Percentiles rank a stretch among this genome's conserved stretches.
phyloP scores from a whole-genome alignment of 2,888 invertebrate genomes.

The Chydorus sphaericus region DNA sequence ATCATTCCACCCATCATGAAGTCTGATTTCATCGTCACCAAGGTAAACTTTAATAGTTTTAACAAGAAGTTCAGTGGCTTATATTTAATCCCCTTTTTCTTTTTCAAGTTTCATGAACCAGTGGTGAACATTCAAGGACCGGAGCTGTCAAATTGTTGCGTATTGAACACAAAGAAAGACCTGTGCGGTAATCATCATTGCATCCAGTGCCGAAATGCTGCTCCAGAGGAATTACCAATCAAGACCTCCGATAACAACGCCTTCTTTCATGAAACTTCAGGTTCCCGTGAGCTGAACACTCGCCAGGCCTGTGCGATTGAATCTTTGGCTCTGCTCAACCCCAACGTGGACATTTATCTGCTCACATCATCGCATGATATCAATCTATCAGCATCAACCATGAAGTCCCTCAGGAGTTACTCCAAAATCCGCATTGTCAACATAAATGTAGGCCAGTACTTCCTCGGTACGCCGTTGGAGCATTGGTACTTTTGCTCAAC shows the following conservation, averaged over 20 bases:
- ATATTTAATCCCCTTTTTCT: too few relatives aligned
- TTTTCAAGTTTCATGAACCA: background rate
- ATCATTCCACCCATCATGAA: too few relatives aligned
- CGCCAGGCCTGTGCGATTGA: conserved; percentile 53
- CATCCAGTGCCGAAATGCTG: background rate
- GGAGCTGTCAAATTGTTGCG: background rate
- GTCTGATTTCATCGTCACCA: too few relatives aligned
- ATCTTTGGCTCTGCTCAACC: conserved; percentile 47
- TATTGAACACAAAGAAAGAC: background rate
- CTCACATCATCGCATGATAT: conserved; percentile 35
- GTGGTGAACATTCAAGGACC: background rate
- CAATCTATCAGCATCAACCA: background rate
- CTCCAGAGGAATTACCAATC: background rate
- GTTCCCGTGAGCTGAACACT: conserved; percentile 18
- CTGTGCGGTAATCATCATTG: conserved; percentile 2
- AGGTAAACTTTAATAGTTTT: too few relatives aligned
- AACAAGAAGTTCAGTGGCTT: too few relatives aligned
- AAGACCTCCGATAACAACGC: conserved; percentile 28
- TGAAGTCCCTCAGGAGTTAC: conserved; percentile 24
- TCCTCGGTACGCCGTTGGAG: conserved; percentile 41
- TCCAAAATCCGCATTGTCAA: conserved; percentile 37
- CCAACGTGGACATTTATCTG: conserved; percentile 39
- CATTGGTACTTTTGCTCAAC: conserved; percentile 37
- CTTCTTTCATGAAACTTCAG: conserved; percentile 50
- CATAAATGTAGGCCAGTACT: conserved; percentile 36